Evolutionary conservation across 92 coral and sea anemone species (phyloP).

Genomic region (Heliopora coerulea): DNA sequence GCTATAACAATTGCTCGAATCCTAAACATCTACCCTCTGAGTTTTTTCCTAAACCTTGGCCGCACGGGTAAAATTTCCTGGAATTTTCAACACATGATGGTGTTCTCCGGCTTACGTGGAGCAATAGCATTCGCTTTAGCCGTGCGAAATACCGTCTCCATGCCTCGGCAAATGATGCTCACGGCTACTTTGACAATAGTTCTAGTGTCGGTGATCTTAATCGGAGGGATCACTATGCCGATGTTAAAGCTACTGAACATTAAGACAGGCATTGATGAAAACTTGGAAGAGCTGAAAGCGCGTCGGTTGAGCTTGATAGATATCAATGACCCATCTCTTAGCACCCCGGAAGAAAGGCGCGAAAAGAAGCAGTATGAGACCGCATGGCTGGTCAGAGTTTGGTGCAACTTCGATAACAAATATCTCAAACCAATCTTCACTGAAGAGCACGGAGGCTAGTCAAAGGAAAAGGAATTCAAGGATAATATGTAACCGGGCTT

Average conservation of each 20-base stretch:
- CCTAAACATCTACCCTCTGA: slow-evolving; percentile 79
- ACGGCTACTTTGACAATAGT: slow-evolving; percentile 90
- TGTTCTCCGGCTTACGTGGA: slow-evolving; percentile 96
- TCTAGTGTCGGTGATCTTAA: slow-evolving; percentile 87
- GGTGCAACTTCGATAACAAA: slow-evolving; percentile 88
- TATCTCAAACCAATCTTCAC: slow-evolving; percentile 91
- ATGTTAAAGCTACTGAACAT: slow-evolving; percentile 76
- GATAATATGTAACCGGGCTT: too few species aligned
- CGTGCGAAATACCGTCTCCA: slow-evolving; percentile 91
- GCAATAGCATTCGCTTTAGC: slow-evolving; percentile 98
- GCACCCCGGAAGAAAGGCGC: slow-evolving; percentile 88
- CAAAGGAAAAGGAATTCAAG: too few species aligned
- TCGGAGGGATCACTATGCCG: slow-evolving; percentile 85
- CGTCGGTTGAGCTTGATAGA: slow-evolving; percentile 87
- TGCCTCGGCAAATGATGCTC: slow-evolving; percentile 98
- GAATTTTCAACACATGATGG: slow-evolving; percentile 93
- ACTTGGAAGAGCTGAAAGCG: slow-evolving; percentile 83
- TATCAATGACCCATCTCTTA: slow-evolving; percentile 88
- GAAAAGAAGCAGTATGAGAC: slow-evolving; percentile 93
- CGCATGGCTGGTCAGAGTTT: slow-evolving; percentile 92
- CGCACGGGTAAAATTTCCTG: slow-evolving; percentile 84
- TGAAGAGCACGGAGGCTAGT: slow-evolving; percentile 69
- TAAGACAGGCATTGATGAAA: slow-evolving; percentile 85
- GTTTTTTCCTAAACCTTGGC: slow-evolving; percentile 78
- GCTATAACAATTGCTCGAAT: slow-evolving; percentile 80